Percentiles rank a stretch among this genome's conserved stretches.
phyloP scores from a whole-genome alignment of 2,797 vertebrate genomes.

The Pantherophis alleghaniensis region DNA sequence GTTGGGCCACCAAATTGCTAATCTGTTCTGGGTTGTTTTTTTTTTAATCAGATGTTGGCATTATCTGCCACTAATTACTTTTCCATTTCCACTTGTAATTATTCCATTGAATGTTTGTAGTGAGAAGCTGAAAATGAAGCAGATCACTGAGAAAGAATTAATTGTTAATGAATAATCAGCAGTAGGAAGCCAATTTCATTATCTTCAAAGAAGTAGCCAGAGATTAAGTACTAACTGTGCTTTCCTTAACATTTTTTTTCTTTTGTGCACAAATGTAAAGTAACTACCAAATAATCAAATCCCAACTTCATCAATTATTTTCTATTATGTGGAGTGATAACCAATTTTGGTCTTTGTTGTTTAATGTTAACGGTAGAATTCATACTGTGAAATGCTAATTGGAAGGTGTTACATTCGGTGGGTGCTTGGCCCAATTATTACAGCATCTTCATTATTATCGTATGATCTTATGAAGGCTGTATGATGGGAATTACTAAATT shows the following conservation, averaged over 20 bases:
- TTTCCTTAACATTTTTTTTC: constrained; percentile 69
- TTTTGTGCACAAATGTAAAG: constrained; percentile 71
- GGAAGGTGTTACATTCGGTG: constrained; percentile 79
- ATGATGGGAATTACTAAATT: constrained; percentile 59
- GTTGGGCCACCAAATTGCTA: constrained; percentile 60
- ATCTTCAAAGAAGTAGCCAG: constrained; percentile 82
- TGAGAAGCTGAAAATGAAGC: constrained; percentile 82
- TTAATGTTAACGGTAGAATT: constrained; percentile 77
- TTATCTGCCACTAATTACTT: constrained; percentile 82
- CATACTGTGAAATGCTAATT: constrained; percentile 82
- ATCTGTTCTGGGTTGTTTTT: constrained; percentile 62
- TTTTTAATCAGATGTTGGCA: constrained; percentile 79
- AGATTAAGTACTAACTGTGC: constrained; percentile 73
- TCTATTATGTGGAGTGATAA: constrained; percentile 78
- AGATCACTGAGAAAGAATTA: constrained; percentile 82
- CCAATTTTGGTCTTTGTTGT: constrained; percentile 76
- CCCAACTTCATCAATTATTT: constrained; percentile 84
- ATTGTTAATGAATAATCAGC: constrained; percentile 88
- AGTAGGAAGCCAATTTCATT: constrained; percentile 86
- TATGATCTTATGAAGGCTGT: constrained; percentile 67
- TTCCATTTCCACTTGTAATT: constrained; percentile 82
- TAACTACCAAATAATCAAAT: constrained; percentile 80
- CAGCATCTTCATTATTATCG: constrained; percentile 78
- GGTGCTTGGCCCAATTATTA: constrained; percentile 75
- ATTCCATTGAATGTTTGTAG: constrained; percentile 80